phyloP scores from a whole-genome alignment of 1,140 invertebrate species.

The Spodoptera litura region DNA sequence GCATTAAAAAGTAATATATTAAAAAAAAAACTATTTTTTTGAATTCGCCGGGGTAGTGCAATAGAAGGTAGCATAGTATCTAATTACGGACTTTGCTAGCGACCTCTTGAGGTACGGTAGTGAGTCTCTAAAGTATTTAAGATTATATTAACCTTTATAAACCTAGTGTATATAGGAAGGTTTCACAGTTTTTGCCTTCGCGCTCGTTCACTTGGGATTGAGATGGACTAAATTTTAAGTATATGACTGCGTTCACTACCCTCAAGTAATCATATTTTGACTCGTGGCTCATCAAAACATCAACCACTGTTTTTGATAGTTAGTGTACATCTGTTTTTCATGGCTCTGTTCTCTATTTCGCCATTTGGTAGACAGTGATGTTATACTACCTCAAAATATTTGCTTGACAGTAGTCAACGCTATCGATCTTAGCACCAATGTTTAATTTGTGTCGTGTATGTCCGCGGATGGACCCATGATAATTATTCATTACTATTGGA shows the following conservation, averaged over 20 bases:
- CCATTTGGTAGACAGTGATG: not conserved
- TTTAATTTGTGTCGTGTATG: constrained; percentile 20
- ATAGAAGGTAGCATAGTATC: constrained; percentile 70
- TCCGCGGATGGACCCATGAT: constrained; percentile 16
- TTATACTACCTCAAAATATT: constrained; percentile 1
- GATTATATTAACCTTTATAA: constrained; percentile 45
- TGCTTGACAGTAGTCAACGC: constrained; percentile 7
- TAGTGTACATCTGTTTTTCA: not conserved
- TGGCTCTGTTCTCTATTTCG: constrained; percentile 7
- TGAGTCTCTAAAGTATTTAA: constrained; percentile 39
- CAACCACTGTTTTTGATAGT: not conserved
- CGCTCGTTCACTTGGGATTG: constrained; percentile 45
- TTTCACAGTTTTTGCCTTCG: constrained; percentile 43
- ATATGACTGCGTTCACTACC: constrained; percentile 26
- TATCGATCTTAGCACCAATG: constrained; percentile 15
- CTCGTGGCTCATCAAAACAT: not conserved
- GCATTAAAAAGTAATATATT: constrained; percentile 61
- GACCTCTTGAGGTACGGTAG: constrained; percentile 1
- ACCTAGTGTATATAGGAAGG: constrained; percentile 41
- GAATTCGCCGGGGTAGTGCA: constrained; percentile 83
- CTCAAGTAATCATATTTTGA: constrained; percentile 6
- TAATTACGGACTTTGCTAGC: constrained; percentile 27
- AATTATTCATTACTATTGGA: not conserved
- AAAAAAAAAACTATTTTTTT: constrained; percentile 68
- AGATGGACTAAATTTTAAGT: constrained; percentile 25